Evolutionary conservation across 1,140 invertebrate genomes (phyloP), one percentile per base, ranked within the genome.

Genomic region (Octopus bimaculoides): DNA sequence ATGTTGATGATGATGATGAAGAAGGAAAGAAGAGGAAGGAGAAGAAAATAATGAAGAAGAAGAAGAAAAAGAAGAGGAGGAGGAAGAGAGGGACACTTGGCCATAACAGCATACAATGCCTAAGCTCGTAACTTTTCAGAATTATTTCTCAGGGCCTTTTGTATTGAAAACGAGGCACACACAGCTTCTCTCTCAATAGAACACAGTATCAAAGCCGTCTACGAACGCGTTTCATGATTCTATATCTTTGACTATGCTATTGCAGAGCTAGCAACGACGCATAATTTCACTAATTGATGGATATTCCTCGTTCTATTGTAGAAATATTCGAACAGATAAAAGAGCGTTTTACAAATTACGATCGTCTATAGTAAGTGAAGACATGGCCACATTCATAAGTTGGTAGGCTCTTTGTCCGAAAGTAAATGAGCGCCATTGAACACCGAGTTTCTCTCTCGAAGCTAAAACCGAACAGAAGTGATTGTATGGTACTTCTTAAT

Each of bases 251-350:
- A n/a, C 66, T 69, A 69, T 69, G 66, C 17, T 20, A 69, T 14
- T 14, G 26, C 8, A 69, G 66, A 6, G 66, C 66, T 20, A 69
- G 66, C 66, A 69, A 69, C 17, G 66, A 69, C 66, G 17, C 66
- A 20, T 69, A 69, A 69, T 69, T 69, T 69, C 14, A 20, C 66
- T 69, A 69, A 69, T 69, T 69, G 66, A 69, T 69, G 66, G 66
- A 69, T 69, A 69, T 69, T 69, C 66, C 66, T 69, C 66, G 66
- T 69, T 8, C 66, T 20, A 69, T 69, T 69, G 66, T 69, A 14
- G 66, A 69, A 69, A 69, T 69, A 69, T 69, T 69, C 66, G 3
- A 69, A 20, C 66, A 69, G 66, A 69, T 69, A 69, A 69, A 61
- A 69, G 26, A 20, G 26, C 17, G 17, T 14, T 69, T 69, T 69